phyloP scores from a whole-genome alignment of 2,888 invertebrate species.

The Tenodera sinensis region DNA sequence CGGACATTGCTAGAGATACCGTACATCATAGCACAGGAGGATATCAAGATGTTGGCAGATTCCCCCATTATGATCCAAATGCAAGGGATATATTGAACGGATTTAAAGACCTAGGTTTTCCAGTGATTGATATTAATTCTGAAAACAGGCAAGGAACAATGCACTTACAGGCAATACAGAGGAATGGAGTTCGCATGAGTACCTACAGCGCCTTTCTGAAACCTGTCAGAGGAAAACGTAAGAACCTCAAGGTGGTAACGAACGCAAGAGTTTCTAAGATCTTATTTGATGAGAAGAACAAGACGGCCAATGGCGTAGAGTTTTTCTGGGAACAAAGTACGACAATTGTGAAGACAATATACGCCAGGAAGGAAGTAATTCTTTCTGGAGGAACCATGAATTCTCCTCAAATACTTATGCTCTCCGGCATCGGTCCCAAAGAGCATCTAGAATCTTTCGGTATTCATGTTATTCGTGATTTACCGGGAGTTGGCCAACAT shows the following conservation, averaged over 20 bases:
- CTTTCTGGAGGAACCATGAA: not conserved
- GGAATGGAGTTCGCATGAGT: not conserved
- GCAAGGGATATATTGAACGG: not conserved
- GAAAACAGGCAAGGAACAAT: not conserved
- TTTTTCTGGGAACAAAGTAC: not conserved
- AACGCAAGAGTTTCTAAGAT: not conserved
- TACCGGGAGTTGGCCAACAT: slow-evolving; percentile 56
- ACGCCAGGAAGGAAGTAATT: slow-evolving; percentile 2
- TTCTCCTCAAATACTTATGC: slow-evolving; percentile 50
- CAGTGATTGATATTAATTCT: not conserved
- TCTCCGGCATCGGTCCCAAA: slow-evolving; percentile 40
- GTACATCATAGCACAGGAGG: not conserved
- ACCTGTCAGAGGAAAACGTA: not conserved
- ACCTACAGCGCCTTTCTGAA: not conserved
- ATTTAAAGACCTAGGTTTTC: not conserved
- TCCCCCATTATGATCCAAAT: not conserved
- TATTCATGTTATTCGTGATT: slow-evolving; percentile 40
- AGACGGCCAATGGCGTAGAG: not conserved
- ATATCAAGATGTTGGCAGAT: not conserved
- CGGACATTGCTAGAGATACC: not conserved
- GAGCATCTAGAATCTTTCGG: not conserved
- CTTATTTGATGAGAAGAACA: not conserved
- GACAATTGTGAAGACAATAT: not conserved
- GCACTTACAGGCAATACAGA: not conserved
- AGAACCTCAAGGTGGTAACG: not conserved